Percentiles rank a stretch among this genome's conserved stretches.
These are phyloP conservation scores for Gopherus flavomarginatus DNA, from an alignment of 2,113 vertebrate genomes.

Conservation along the genomic window DNA sequence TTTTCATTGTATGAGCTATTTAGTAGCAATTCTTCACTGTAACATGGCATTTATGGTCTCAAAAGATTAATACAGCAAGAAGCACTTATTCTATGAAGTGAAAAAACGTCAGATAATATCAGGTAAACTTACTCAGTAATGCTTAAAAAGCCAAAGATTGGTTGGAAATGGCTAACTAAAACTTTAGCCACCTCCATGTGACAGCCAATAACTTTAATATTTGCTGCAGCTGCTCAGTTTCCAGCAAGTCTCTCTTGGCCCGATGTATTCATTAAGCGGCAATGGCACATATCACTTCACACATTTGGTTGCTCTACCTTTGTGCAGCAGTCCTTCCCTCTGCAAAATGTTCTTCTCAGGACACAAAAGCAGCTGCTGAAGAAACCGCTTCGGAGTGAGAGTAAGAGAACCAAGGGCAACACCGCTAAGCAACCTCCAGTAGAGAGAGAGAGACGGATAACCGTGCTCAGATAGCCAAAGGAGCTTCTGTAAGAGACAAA, in stretches of 20 bases:
- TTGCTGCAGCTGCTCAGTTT: slow-evolving; percentile 60
- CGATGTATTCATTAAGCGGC: slow-evolving; percentile 47
- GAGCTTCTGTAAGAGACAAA: slow-evolving; percentile 64
- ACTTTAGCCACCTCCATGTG: slow-evolving; percentile 5
- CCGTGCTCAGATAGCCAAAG: slow-evolving; percentile 34
- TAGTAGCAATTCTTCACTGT: neutral
- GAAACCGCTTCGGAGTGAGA: neutral
- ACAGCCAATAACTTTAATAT: slow-evolving; percentile 26
- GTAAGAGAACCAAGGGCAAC: slow-evolving; percentile 40
- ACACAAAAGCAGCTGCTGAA: slow-evolving; percentile 74
- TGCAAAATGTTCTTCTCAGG: slow-evolving; percentile 53
- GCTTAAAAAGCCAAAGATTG: slow-evolving; percentile 6
- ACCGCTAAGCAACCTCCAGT: slow-evolving; percentile 18
- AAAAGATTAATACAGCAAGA: neutral
- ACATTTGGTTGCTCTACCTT: slow-evolving; percentile 60
- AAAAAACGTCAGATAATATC: slow-evolving; percentile 7
- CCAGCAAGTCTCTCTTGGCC: neutral
- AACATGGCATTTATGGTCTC: neutral
- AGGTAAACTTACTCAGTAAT: neutral
- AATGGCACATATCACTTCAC: slow-evolving; percentile 41
- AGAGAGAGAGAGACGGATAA: neutral
- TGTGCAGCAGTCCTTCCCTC: slow-evolving; percentile 56
- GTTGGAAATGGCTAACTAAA: slow-evolving; percentile 52
- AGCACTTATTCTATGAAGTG: neutral
- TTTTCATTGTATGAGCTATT: slow-evolving; percentile 1